These are phyloP conservation scores for Ophraella communa DNA, from an alignment of 2,888 invertebrate species.

Conservation along the genomic window DNA sequence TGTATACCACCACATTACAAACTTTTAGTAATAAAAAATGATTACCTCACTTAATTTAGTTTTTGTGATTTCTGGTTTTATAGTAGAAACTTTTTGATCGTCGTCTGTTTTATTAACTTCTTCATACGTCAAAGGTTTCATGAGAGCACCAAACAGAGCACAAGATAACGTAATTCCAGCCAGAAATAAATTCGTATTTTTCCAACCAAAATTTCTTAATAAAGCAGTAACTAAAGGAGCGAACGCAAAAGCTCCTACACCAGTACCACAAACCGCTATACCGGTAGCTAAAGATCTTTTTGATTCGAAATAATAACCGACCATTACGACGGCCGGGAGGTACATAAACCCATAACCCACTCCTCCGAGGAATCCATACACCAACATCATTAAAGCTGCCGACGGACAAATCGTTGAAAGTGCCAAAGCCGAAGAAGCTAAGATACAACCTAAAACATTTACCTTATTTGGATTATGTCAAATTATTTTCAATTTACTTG, in stretches of 20 bases:
- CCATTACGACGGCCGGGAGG: constrained; percentile 94
- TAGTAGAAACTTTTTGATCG: neutral
- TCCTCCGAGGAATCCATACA: constrained; percentile 75
- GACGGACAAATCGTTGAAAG: constrained; percentile 84
- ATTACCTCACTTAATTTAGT: constrained; percentile 12
- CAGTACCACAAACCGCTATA: constrained; percentile 94
- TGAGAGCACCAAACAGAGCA: constrained; percentile 83
- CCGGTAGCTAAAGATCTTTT: constrained; percentile 93
- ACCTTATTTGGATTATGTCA: too few species aligned
- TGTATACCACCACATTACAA: too few species aligned
- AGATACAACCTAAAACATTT: constrained; percentile 61
- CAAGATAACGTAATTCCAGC: constrained; percentile 91
- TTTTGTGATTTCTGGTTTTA: neutral
- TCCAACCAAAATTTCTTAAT: constrained; percentile 83
- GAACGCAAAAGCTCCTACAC: constrained; percentile 93
- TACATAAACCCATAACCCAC: constrained; percentile 58
- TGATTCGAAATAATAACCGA: constrained; percentile 96
- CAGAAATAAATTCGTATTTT: constrained; percentile 85
- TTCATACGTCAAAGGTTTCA: constrained; percentile 66
- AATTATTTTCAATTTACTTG: neutral
- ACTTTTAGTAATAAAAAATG: too few species aligned
- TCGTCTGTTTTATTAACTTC: neutral
- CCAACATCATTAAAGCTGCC: constrained; percentile 87
- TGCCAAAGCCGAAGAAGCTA: constrained; percentile 86
- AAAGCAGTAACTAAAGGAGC: constrained; percentile 86